Base-by-base conservation (phyloP, 2,113 vertebrate genomes). In the Probosciger aterrimus region DNA sequence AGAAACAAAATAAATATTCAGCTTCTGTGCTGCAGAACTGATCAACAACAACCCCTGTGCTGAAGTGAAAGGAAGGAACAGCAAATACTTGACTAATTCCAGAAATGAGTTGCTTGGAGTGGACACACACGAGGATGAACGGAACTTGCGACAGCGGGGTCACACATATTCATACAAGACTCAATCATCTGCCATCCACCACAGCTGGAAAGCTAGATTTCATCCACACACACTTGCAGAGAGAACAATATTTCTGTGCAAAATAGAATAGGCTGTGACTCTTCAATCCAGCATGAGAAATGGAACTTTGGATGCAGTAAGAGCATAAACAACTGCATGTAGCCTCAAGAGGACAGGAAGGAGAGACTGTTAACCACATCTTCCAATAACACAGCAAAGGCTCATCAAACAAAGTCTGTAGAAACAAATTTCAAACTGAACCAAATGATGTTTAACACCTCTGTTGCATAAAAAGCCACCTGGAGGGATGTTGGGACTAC, bases 1-100 rank as follows among this genome's bases (percentile, higher is more conserved):
- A 78, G 28, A 55, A 77, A 74, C 13, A 55, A 79, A 91, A 69
- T 23, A 91, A 92, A 65, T 30, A 91, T 4, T 71, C 71, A 41
- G 52, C 39, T 86, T 88, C 62, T 44, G 23, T 55, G 50, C 31
- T n/a, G 35, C 30, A 87, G 35, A 89, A 76, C 39, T 28, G 30
- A 22, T 47, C 87, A 85, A 59, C 39, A 64, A 43, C 37, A 44
- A 82, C 39, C 39, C 20, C 59, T 6, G 7, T 10, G 57, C 78
- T 30, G 33, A 62, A 37, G 20, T 11, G 43, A 65, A 86, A 39
- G 24, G 37, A 68, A 65, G 81, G 33, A 88, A 69, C 2, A 6
- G 39, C 30, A 82, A 87, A 85, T 43, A 82, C 13, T 75, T 39
- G 33, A 31, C 11, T 57, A 46, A 70, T 44, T 75, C 14, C 65